A percentile compares a stretch with the other conserved stretches of the same genome.
These are phyloP conservation scores for Mylabris sibirica DNA, from an alignment of 2,888 invertebrate species.

Conservation along the genomic window DNA sequence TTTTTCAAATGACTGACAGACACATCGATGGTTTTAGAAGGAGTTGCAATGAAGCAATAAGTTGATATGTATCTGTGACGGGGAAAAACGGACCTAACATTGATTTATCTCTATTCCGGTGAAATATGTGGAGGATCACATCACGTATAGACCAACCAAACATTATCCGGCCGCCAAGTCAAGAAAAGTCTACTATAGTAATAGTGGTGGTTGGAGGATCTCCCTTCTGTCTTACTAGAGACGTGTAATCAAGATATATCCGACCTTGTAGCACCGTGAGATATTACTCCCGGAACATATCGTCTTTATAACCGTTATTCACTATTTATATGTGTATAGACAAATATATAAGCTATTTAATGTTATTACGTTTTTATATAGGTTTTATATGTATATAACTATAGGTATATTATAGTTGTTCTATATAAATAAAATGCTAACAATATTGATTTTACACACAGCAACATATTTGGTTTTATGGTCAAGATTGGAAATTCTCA, in stretches of 20 bases:
- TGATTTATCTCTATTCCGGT: conserved; percentile 59
- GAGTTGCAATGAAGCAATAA: conserved; percentile 46
- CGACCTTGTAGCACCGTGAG: conserved; percentile 58
- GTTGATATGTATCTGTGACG: conserved; percentile 56
- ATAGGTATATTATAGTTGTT: too few relatives aligned
- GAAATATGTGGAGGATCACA: conserved; percentile 59
- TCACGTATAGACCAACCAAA: conserved; percentile 52
- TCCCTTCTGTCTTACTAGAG: conserved; percentile 41
- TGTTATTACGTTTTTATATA: conserved; percentile 51
- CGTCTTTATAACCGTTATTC: conserved; percentile 57
- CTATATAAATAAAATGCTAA: background rate
- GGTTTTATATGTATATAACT: too few relatives aligned
- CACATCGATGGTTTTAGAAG: background rate
- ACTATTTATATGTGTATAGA: conserved; percentile 50
- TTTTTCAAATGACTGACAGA: background rate
- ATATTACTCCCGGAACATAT: conserved; percentile 58
- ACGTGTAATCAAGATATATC: conserved; percentile 60
- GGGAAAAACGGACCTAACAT: conserved; percentile 49
- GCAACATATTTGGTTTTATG: background rate
- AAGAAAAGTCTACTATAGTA: conserved; percentile 1
- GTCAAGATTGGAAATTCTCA: conserved; percentile 15
- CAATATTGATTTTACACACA: background rate
- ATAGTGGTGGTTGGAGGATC: conserved; percentile 29
- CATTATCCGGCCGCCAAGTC: background rate
- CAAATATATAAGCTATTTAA: conserved; percentile 41